Conservation (phyloP, 1,140 invertebrate genomes). For the Anadara kagoshimensis region DNA sequence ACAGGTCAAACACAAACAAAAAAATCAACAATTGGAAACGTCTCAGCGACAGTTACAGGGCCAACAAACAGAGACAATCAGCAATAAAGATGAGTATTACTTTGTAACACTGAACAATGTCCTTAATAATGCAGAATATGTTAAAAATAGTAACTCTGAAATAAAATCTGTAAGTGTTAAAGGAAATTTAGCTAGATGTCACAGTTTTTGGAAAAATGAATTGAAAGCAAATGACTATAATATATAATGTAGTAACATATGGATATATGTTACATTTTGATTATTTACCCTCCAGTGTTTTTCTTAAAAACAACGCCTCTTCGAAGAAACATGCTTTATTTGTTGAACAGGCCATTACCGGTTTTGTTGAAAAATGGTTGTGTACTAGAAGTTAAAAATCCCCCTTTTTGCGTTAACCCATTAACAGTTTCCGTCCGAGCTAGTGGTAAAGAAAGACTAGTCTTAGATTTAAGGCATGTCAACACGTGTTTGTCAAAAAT, state of each 20-base stretch:
- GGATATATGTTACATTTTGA: slow-evolving; percentile 1
- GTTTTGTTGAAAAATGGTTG: not conserved
- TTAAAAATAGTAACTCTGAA: not conserved
- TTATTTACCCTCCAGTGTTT: not conserved
- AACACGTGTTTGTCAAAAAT: slow-evolving; percentile 24
- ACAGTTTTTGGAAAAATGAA: not conserved
- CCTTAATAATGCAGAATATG: too few species aligned
- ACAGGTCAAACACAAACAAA: not conserved
- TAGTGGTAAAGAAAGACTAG: slow-evolving; percentile 10
- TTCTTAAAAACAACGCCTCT: not conserved
- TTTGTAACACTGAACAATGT: too few species aligned
- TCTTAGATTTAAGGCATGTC: slow-evolving; percentile 28
- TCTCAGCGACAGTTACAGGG: too few species aligned
- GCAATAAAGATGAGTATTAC: too few species aligned
- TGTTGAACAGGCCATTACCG: not conserved
- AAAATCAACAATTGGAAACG: not conserved
- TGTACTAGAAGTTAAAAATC: not conserved
- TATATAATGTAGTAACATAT: not conserved
- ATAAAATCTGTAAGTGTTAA: not conserved
- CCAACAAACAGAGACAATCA: too few species aligned
- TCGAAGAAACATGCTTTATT: not conserved
- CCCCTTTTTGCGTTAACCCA: slow-evolving; percentile 17
- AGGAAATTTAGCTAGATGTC: not conserved
- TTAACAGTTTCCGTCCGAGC: slow-evolving; percentile 9
- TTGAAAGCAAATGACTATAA: slow-evolving; percentile 1